These are phyloP conservation scores for Clupea harengus DNA, from an alignment of 2,113 vertebrate genomes.

Conservation along the genomic window DNA sequence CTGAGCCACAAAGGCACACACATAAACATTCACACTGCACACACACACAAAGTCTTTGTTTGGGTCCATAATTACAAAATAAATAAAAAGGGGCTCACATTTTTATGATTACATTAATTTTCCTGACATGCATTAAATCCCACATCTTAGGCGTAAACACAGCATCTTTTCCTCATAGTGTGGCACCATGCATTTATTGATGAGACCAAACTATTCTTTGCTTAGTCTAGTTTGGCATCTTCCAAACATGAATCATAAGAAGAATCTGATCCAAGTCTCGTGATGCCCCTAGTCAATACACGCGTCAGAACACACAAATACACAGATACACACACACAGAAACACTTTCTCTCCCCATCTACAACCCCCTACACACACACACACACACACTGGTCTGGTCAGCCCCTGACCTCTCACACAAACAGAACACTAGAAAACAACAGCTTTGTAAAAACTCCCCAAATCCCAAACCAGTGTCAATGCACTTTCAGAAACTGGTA, in stretches of 20 bases:
- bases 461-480: neutral
- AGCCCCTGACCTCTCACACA: neutral
- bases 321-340: neutral
- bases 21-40: neutral
- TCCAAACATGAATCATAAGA: neutral
- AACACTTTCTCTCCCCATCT: neutral
- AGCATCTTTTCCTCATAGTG: neutral
- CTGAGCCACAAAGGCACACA: neutral
- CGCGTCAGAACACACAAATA: neutral
- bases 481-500: neutral
- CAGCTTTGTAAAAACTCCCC: neutral
- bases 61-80: neutral
- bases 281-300: conserved; percentile 8
- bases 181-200: neutral
- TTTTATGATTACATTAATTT: neutral
- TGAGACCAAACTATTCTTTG: neutral
- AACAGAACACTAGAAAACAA: neutral
- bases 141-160: neutral
- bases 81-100: neutral
- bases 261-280: neutral
- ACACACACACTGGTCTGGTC: neutral
- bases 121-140: neutral
- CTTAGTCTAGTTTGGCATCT: neutral
- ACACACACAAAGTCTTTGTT: neutral
- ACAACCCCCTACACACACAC: neutral